These are phyloP conservation scores for Zoanthus gigantus DNA, from an alignment of 92 coral and sea anemone genomes.

Conservation along the genomic window DNA sequence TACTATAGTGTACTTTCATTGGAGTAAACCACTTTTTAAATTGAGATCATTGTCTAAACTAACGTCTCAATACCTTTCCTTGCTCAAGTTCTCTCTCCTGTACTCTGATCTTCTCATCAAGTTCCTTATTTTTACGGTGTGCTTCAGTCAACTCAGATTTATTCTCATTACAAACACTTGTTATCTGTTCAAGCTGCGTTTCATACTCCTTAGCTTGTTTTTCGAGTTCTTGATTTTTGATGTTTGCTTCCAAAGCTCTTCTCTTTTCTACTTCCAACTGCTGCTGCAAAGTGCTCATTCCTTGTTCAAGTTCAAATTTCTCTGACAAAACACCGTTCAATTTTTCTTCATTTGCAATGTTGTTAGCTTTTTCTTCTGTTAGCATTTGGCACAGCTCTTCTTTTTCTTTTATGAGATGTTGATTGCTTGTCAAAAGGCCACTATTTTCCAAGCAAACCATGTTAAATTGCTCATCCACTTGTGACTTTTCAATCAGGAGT, in stretches of 20 bases:
- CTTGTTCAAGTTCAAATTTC: conserved; percentile 21
- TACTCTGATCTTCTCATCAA: conserved; percentile 24
- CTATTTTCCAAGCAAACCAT: neutral
- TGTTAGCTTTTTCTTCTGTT: conserved; percentile 22
- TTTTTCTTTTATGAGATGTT: conserved; percentile 27
- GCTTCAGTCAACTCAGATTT: neutral
- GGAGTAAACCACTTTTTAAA: no score
- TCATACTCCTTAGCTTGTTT: neutral
- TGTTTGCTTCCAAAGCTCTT: neutral
- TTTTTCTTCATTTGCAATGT: conserved; percentile 9
- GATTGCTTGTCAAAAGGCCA: neutral
- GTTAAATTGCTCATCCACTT: conserved; percentile 35
- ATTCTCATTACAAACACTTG: neutral
- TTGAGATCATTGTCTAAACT: no score
- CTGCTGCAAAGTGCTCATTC: neutral
- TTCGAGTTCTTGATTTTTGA: neutral
- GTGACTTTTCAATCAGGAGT: conserved; percentile 42
- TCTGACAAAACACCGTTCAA: neutral
- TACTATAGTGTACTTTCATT: no score
- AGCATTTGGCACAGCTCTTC: conserved; percentile 39
- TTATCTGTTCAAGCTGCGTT: neutral
- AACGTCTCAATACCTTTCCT: conserved; percentile 31
- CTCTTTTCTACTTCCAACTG: conserved; percentile 17
- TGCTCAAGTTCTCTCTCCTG: conserved; percentile 34
- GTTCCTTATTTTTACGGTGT: neutral